Evolutionary conservation across 2,888 invertebrate genomes (phyloP), one percentile per base, ranked within the genome.

Genomic region (Phortica okadai): DNA sequence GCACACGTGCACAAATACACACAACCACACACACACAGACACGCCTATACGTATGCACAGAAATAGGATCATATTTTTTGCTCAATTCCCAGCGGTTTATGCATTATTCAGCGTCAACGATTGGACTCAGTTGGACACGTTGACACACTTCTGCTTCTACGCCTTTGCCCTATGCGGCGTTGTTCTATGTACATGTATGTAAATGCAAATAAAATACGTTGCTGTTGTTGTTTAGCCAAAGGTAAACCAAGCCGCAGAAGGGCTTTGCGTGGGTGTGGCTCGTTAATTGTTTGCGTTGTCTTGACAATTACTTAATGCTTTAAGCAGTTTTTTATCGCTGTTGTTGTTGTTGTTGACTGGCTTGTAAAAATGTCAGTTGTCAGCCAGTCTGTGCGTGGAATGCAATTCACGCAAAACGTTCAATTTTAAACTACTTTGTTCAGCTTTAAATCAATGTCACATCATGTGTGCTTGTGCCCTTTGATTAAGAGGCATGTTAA

Each of bases 71-170:
- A 50, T 50, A 14, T 3, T 50, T 8, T 50, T 11, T 8, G 50
- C 66, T 67, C 58, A 74, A 74, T 80, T 70, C 69, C 73, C 44
- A 54, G 66, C 67, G 62, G 62, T 59, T 74, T 59, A 76, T 80
- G 70, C 76, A 79, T 80, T 66, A 80, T 80, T 78, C 72, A 80
- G 45, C 66, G 67, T 72, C 64, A 54, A 64, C 74, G 66, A 66
- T 64, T 74, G 45, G 33, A 74, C 62, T 62, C 74, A 50, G 42
- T 54, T 14, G 56, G 54, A 54, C 66, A 66, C 42, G 74, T 54
- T 74, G 74, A 74, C 74, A 74, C 44, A 74, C 66, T 74, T 74
- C 50, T 5, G 21, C 62, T 62, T 62, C 7, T 3, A 25, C 45
- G 62, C 44, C 45, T 33, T 44, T 21, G 25, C 25, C 64, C 64